Base-by-base conservation (phyloP, 2,113 vertebrate species). In the Gallinago paraguaiae region DNA sequence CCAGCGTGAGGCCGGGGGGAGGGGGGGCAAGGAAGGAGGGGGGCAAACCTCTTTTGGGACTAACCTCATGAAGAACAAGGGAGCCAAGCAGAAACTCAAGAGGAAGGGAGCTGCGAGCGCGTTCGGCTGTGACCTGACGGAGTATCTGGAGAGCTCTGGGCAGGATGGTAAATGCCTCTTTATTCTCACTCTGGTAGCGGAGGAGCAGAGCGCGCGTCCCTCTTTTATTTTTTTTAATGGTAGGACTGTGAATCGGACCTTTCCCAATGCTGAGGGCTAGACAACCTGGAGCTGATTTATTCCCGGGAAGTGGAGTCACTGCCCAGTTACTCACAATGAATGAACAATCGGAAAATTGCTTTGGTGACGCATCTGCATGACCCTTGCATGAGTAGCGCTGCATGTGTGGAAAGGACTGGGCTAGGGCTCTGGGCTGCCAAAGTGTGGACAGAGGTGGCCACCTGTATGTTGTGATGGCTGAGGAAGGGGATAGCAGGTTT, bases 1-100 rank as follows among this genome's bases (percentile, higher is more conserved):
- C 95, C 80, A 60, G 95, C 48, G 97, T 93, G 96, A 96, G 95
- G 94, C 93, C 13, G 90, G 92, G 96, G 97, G 97, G 97, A 96
- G 46, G 96, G 96, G 97, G 96, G 95, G 79, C 78, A 92, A 92
- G 93, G 92, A 86, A 92, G 97, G 95, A 97, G 97, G 95, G 97
- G 96, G 96, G 88, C 6, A 13, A 96, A 96, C 77, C 98, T 97
- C 98, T 97, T 97, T 94, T 86, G 98, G 98, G 97, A 98, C 97
- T 97, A 98, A 98, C 93, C 99, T 99, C 98, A 99, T 99, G 99
- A 99, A 99, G 99, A 99, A 99, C 98, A 99, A 99, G 98, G 98
- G 98, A 96, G 98, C 98, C 84, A 99, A 99, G 98, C 98, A 98
- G 98, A 99, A 99, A 98, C 97, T 98, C 96, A 99, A 99, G 97